Conservation (phyloP, 1,140 invertebrate genomes). For the Eufriesea mexicana region DNA sequence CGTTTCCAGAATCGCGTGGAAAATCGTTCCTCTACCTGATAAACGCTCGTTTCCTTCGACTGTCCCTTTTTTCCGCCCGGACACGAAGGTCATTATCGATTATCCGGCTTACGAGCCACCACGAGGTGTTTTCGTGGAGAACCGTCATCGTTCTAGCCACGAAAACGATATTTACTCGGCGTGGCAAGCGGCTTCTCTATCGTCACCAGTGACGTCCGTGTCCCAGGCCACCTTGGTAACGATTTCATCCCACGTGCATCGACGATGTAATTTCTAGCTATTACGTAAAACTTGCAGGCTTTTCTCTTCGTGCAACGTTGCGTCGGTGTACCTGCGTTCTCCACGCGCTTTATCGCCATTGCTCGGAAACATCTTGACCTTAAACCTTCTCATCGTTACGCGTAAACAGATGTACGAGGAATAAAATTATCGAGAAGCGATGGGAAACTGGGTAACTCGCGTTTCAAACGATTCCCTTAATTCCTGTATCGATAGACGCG, state of each 20-base stretch:
- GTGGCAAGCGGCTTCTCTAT: background rate
- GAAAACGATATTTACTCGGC: slow-evolving; percentile 14
- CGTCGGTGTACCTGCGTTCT: too few relatives aligned
- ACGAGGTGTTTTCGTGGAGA: slow-evolving; percentile 18
- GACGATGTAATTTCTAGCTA: background rate
- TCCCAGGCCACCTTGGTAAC: background rate
- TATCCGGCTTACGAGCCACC: slow-evolving; percentile 11
- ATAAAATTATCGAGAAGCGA: too few relatives aligned
- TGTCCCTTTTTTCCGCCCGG: slow-evolving; percentile 4
- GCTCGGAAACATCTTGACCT: too few relatives aligned
- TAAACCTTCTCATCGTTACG: too few relatives aligned
- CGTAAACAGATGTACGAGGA: too few relatives aligned
- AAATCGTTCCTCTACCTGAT: background rate
- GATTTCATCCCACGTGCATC: background rate
- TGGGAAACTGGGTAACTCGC: too few relatives aligned
- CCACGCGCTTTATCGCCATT: too few relatives aligned
- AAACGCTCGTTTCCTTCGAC: background rate
- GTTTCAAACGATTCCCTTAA: background rate
- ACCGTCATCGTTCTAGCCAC: background rate
- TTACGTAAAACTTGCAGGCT: background rate
- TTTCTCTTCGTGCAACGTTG: too few relatives aligned
- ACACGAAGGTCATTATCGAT: slow-evolving; percentile 40
- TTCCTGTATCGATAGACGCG: slow-evolving; percentile 35
- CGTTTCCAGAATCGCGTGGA: background rate
- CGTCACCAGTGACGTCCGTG: slow-evolving; percentile 27